Evolutionary conservation across 2,888 invertebrate species (phyloP), one percentile per base, ranked within the genome.

Genomic region (Rhagophthalmus giganteus): DNA sequence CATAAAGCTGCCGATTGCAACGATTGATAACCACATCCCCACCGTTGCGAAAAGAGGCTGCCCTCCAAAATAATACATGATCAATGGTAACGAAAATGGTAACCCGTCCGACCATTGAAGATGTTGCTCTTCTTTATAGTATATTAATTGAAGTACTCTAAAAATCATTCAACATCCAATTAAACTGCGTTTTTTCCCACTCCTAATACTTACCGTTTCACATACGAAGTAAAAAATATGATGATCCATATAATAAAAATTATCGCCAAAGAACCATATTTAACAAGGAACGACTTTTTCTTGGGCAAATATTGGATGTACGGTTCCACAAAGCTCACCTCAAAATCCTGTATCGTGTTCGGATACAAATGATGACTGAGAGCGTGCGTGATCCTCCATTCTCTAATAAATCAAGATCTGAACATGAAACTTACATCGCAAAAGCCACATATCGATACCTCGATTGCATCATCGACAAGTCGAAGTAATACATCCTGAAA

Each of bases 341-440:
- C 88, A 53, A 84, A 74, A 72, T 91, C 91, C 71, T 83, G 80
- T 2, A 85, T 73, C 0, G 90, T 88, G 67, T 92, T 91, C 0
- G 91, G 82, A 66, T 83, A 89, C 4, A 86, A 75, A 66, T 92
- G 91, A 70, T 91, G 91, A 20, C 89, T 89, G 33, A 91, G 69
- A 0, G 78, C 85, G 64, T 91, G 91, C 0, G 85, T 84, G 25
- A 90, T 81, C 50, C 90, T 79, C 54, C 54, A 60, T 34, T 40
- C 47, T 15, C 58, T 60, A 20, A 15, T 57, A 48, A 24, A 34
- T 20, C 35, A 34, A 10, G 0, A 10, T 15, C 6, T 38, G 7
- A 27, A 2, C 11, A 8, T 2, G n/a, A 27, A 26, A 28, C 9
- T 7, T 5, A 4, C 16, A 11, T 11, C 5, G 9, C 5, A 25